phyloP scores from a whole-genome alignment of 2,113 vertebrate genomes.

The Antennarius striatus region DNA sequence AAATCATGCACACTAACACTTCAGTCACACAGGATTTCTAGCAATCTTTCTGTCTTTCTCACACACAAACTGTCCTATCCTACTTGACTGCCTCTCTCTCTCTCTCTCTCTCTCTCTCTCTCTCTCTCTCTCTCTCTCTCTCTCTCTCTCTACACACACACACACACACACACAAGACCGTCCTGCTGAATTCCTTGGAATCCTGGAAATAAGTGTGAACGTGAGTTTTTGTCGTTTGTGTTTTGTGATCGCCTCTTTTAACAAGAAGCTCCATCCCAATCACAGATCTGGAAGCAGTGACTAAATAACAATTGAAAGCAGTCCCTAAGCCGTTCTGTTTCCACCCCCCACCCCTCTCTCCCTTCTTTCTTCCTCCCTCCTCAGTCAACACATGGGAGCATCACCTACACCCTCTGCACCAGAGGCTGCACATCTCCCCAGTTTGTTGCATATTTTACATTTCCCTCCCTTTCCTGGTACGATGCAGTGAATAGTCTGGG shows the following conservation, averaged over 20 bases:
- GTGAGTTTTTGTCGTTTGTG: slow-evolving; percentile 33
- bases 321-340: slow-evolving; percentile 53
- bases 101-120: slow-evolving; percentile 17
- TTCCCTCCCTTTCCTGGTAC: slow-evolving; percentile 68
- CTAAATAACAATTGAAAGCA: slow-evolving; percentile 68
- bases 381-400: slow-evolving; percentile 67
- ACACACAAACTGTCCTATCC: slow-evolving; percentile 33
- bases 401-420: slow-evolving; percentile 68
- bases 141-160: background rate
- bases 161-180: slow-evolving; percentile 25
- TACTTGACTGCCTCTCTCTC: slow-evolving; percentile 11
- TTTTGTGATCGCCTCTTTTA: slow-evolving; percentile 34
- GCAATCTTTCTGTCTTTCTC: slow-evolving; percentile 35
- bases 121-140: slow-evolving; percentile 7
- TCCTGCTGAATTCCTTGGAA: slow-evolving; percentile 25
- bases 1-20: slow-evolving; percentile 73
- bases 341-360: slow-evolving; percentile 24
- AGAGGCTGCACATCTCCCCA: slow-evolving; percentile 55
- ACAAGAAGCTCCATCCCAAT: slow-evolving; percentile 49
- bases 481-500: slow-evolving; percentile 70
- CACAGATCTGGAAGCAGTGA: slow-evolving; percentile 53
- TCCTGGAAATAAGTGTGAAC: slow-evolving; percentile 15
- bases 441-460: slow-evolving; percentile 75
- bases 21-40: slow-evolving; percentile 66
- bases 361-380: slow-evolving; percentile 28